A percentile compares a stretch with the other conserved stretches of the same genome.
Evolutionary conservation across 2,797 vertebrate species (phyloP).

Genomic region (Crenichthys baileyi): DNA sequence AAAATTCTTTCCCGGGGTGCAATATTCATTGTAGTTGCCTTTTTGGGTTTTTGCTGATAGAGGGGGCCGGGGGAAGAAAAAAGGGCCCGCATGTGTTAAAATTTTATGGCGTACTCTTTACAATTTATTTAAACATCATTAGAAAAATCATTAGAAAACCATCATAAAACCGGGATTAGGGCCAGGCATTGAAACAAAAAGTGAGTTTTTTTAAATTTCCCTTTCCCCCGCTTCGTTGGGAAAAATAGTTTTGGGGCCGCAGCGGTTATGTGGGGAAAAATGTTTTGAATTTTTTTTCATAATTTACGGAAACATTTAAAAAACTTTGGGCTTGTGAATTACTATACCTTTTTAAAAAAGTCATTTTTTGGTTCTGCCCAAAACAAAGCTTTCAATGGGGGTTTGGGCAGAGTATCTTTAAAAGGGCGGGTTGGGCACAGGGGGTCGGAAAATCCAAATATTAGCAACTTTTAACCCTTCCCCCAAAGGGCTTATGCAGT

Average conservation of each 20-base stretch:
- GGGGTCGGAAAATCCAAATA: slow-evolving; percentile 67
- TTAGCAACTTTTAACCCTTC: slow-evolving; percentile 63
- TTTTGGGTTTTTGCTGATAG: slow-evolving; percentile 76
- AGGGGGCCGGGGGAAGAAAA: slow-evolving; percentile 65
- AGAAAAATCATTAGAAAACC: slow-evolving; percentile 90
- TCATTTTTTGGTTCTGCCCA: slow-evolving; percentile 77
- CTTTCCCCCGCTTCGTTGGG: slow-evolving; percentile 79
- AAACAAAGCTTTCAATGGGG: slow-evolving; percentile 78
- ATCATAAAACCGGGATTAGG: slow-evolving; percentile 89
- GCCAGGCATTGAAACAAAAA: too few species aligned
- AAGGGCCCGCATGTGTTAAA: slow-evolving; percentile 81
- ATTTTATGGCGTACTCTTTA: slow-evolving; percentile 86
- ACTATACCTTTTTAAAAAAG: slow-evolving; percentile 78
- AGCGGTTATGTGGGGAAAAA: slow-evolving; percentile 71
- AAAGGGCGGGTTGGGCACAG: too few species aligned
- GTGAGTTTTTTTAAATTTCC: too few species aligned
- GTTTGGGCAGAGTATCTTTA: too few species aligned
- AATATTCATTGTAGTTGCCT: slow-evolving; percentile 86
- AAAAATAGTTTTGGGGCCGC: slow-evolving; percentile 83
- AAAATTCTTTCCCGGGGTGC: slow-evolving; percentile 81
- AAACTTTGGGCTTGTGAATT: slow-evolving; percentile 83
- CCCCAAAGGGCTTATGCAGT: slow-evolving; percentile 33
- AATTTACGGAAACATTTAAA: slow-evolving; percentile 85
- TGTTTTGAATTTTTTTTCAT: slow-evolving; percentile 82
- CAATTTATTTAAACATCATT: slow-evolving; percentile 91